phyloP scores from a whole-genome alignment of 2,888 invertebrate genomes.

The Maniola hyperantus region DNA sequence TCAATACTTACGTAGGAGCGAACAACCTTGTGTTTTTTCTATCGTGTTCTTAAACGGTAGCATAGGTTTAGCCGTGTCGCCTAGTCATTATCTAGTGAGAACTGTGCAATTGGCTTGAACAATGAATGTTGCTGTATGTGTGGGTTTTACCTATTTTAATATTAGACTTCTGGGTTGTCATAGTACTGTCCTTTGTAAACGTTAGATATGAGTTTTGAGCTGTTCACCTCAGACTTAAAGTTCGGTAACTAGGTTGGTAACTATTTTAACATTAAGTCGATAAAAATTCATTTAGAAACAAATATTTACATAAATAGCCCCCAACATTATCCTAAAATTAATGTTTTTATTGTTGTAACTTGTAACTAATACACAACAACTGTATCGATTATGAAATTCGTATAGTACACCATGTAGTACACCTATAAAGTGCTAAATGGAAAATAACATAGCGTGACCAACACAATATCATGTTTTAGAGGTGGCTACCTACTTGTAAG shows the following conservation, averaged over 20 bases:
- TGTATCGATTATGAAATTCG: too few species aligned
- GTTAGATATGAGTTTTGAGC: background rate
- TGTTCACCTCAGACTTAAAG: background rate
- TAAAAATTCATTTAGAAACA: background rate
- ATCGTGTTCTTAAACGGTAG: conserved; percentile 57
- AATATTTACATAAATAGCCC: background rate
- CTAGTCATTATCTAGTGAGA: conserved; percentile 66
- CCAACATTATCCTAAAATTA: too few species aligned
- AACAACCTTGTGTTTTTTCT: conserved; percentile 63
- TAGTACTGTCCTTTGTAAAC: background rate
- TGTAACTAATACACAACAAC: too few species aligned
- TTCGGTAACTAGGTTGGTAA: too few species aligned
- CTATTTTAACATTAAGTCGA: background rate
- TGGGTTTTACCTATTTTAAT: conserved; percentile 51
- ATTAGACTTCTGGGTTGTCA: background rate
- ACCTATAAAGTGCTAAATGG: background rate
- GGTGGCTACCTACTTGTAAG: too few species aligned
- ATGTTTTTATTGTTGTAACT: too few species aligned
- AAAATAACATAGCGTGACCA: conserved; percentile 15
- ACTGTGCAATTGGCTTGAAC: conserved; percentile 64
- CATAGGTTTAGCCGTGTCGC: conserved; percentile 51
- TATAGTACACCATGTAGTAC: too few species aligned
- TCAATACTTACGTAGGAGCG: conserved; percentile 14
- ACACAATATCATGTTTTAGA: conserved; percentile 14
- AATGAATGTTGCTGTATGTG: conserved; percentile 56